Base-by-base conservation (phyloP, 2,113 vertebrate genomes). In the Seriola rivoliana region DNA sequence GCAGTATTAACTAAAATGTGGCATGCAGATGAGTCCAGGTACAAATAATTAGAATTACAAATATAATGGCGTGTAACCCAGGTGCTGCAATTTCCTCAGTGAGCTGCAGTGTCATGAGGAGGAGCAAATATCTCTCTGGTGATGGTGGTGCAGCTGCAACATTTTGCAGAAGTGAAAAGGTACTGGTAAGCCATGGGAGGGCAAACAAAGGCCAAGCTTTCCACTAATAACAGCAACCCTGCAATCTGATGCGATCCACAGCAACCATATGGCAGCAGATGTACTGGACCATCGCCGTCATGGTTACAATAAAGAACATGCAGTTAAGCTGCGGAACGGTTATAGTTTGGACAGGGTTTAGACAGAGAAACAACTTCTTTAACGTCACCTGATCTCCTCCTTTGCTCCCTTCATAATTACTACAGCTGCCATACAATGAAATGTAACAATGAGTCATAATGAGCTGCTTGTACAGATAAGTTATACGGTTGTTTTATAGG, bases 11-110 rank as follows among this genome's bases (percentile, higher is more conserved):
- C 58, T 38, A 14, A 69, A 44, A 32, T 25, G 5, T 14, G 44
- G 52, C 50, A 80, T 80, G 65, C 55, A 86, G 85, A 86, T 86
- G 34, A 85, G 62, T 23, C n/a, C 36, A 40, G 80, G 23, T 57
- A 57, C 12, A 71, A 75, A 78, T 65, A 70, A 85, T 88, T 82
- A 73, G 36, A 77, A 84, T 71, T 21, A 36, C 80, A 84, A 82
- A 84, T 50, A 73, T 70, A 66, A 85, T 46, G 52, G 36, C 36
- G 64, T 3, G 72, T 65, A 77, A 75, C 74, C 42, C 74, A 80
- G 85, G 85, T 87, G 86, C 59, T 48, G 71, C 85, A 25, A 69
- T 80, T 63, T 72, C 42, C 60, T 80, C 67, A 1, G 34, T 16
- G 52, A 29, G 69, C 42, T 63, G 54, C 32, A 19, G 65, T 32